Percentiles rank a stretch among this genome's conserved stretches.
phyloP scores from a whole-genome alignment of 2,888 invertebrate species.

The Lasioglossum oenotherae region DNA sequence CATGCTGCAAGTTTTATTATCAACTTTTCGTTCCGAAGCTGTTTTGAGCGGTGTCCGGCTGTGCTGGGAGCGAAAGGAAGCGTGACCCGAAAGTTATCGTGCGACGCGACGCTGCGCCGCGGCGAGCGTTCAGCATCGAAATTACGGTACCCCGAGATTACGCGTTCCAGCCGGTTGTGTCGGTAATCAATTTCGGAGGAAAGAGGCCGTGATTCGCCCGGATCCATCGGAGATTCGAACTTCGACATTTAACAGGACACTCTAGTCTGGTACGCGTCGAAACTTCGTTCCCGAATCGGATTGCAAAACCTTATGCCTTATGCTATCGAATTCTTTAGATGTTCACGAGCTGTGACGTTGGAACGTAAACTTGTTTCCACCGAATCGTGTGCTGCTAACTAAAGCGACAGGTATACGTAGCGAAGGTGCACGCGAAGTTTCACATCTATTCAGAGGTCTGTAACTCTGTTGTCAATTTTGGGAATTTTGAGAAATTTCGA shows the following conservation, averaged over 20 bases:
- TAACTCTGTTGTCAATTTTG: too few species aligned
- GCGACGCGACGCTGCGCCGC: not conserved
- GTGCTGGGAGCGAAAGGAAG: not conserved
- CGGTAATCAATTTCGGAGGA: constrained; percentile 7
- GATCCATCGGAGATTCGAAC: constrained; percentile 17
- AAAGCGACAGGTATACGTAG: too few species aligned
- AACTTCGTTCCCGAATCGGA: not conserved
- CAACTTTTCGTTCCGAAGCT: not conserved
- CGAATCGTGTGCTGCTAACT: not conserved
- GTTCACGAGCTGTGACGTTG: not conserved
- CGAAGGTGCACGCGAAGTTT: too few species aligned
- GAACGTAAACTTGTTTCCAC: not conserved
- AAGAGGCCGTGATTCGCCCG: not conserved
- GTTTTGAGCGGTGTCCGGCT: not conserved
- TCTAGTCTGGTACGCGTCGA: not conserved
- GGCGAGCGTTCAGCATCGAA: constrained; percentile 3
- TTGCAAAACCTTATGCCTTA: not conserved
- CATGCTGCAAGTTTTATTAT: too few species aligned
- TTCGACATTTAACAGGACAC: constrained; percentile 23
- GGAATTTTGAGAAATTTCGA: too few species aligned
- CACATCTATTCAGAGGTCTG: too few species aligned
- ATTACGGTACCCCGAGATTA: constrained; percentile 6
- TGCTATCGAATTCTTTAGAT: not conserved
- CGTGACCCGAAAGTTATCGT: not conserved
- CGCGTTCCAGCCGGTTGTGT: not conserved